Evolutionary conservation across 2,888 invertebrate genomes (phyloP), one percentile per base, ranked within the genome.

Genomic region (Stictocephala bisonia): DNA sequence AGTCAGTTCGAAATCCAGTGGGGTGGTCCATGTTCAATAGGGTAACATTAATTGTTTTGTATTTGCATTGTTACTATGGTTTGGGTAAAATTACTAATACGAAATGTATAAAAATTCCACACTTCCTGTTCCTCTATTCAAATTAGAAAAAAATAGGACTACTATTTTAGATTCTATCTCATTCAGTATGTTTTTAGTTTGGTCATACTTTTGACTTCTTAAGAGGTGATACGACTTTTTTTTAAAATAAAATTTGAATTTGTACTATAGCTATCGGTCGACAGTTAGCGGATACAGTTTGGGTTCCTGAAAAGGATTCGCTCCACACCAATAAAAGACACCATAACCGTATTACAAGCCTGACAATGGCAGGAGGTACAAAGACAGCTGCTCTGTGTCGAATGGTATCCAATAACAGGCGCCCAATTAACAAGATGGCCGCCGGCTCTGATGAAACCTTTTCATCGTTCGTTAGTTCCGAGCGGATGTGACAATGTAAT

Each of bases 381-480:
- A 60, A 58, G 40, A 22, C 60, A 64, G 64, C 64, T 64, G 64
- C 9, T 13, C 60, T 22, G 64, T 64, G 64, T 64, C 64, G 44
- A 64, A 64, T 64, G 20, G n/a, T 66, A 40, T 72, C 72, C 51
- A 66, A 72, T 72, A 60, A 72, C 60, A 51, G 22, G n/a, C 35
- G 31, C 15, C 27, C 66, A 72, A 72, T 72, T 72, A 72, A 72
- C 72, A 72, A 72, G 72, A 74, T 74, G 74, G 74, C 66, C 27
- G 53, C 67, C 73, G 56, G 40, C 20, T n/a, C n/a, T 2, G 13
- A 7, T 15, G 7, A 22, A 58, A 20, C 60, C 40, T 40, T 60
- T 60, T 26, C 18, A 29, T 20, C 40, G 13, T n/a, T n/a, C n/a
- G n/a, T n/a, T n/a, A n/a, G n/a, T n/a, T n/a, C n/a, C n/a, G n/a